phyloP scores from a whole-genome alignment of 2,888 invertebrate genomes.

The Amphipyra tragopoginis region DNA sequence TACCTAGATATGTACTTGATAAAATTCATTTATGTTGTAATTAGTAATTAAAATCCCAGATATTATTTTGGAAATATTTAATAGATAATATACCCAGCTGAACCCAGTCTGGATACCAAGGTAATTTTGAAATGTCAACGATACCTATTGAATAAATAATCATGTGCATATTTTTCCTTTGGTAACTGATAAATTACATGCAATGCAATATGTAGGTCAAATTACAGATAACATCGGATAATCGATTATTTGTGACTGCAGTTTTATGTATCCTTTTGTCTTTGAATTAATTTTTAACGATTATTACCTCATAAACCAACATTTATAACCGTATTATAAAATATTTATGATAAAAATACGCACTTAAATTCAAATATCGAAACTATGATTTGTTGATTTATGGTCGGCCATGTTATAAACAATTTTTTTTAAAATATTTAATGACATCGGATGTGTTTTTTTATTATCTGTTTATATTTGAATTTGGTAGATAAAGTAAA shows the following conservation, averaged over 20 bases:
- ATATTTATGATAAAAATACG: neutral
- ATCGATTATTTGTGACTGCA: neutral
- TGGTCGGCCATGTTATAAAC: conserved; percentile 19
- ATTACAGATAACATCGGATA: neutral
- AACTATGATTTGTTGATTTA: conserved; percentile 6
- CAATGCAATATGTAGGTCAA: too few species aligned
- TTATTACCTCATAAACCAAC: neutral
- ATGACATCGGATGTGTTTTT: too few species aligned
- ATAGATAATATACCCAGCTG: neutral
- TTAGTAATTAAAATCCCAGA: neutral
- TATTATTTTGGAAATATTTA: neutral
- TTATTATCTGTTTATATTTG: too few species aligned
- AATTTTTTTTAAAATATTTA: too few species aligned
- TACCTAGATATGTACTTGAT: neutral
- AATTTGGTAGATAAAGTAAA: too few species aligned
- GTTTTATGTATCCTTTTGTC: neutral
- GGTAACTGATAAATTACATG: too few species aligned
- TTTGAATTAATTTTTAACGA: neutral
- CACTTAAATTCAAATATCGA: neutral
- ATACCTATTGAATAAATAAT: too few species aligned
- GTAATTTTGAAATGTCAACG: too few species aligned
- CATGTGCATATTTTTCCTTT: too few species aligned
- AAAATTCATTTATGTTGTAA: neutral
- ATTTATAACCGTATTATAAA: neutral
- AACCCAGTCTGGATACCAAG: neutral